Base-by-base conservation (phyloP, 2,888 invertebrate species). In the Nephrotoma appendiculata region DNA sequence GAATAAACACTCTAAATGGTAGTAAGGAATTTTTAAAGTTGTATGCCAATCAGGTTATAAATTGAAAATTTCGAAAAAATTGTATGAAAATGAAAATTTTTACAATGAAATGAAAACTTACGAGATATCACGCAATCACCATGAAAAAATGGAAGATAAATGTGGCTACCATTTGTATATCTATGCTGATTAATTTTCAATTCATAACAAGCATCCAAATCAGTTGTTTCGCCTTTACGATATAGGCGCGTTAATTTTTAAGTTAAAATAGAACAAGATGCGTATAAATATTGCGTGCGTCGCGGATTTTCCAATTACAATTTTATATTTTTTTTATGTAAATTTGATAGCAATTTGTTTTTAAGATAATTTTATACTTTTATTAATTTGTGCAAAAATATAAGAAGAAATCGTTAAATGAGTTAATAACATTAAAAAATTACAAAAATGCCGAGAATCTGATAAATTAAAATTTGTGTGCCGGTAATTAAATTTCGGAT, bases 81-180 rank as follows among this genome's bases (percentile, higher is more conserved):
- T 15, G 86, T 86, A 57, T 44, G 45, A 86, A n/a, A 85, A 57
- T 85, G 71, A 86, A 43, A 57, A 15, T 19, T 52, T 86, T 15
- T 71, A 57, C 71, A 71, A 71, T 31, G 71, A 31, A 71, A 31
- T 45, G 42, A 48, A 87, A 91, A 96, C 96, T 96, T 96, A 96
- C 96, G 94, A 92, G 94, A 94, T 91, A 95, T 94, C 92, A 95
- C 94, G 92, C 94, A 94, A 93, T 95, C 95, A 92, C 96, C 96
- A 93, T 95, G 95, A 94, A 95, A 96, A 94, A 95, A 96, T 91
- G 96, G 96, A 92, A 96, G 94, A 93, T 95, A 95, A 93, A 96
- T 94, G 92, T 96, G 96, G 92, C 94, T 95, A 92, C 95, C 95
- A 92, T 95, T 94, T 91, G 57, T 9, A 84, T 42, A 42, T 15